A percentile compares a stretch with the other conserved stretches of the same genome.
Evolutionary conservation across 2,797 vertebrate species (phyloP).

Genomic region (Coregonus ussuriensis): DNA sequence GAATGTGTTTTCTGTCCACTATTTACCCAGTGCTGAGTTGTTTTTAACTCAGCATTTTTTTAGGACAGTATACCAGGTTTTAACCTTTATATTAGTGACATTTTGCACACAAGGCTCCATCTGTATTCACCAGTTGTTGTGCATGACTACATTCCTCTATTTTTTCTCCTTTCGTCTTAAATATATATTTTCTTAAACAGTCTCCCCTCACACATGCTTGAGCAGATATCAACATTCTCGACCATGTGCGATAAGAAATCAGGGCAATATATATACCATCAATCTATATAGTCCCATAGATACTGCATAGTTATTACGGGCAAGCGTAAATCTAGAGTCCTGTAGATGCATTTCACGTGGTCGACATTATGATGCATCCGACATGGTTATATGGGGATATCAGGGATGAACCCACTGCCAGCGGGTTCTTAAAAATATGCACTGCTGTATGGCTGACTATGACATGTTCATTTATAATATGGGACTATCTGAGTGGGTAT

Average conservation of each 20-base stretch:
- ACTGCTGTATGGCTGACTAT: constrained; percentile 50
- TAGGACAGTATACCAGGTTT: not conserved
- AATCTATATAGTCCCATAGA: not conserved
- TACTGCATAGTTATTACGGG: not conserved
- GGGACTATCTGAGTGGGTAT: constrained; percentile 24
- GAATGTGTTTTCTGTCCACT: no score
- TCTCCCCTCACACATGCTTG: not conserved
- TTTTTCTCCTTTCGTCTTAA: not conserved
- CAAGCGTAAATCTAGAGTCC: not conserved
- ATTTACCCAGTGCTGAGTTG: no score
- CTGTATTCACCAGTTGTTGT: not conserved
- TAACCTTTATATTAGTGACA: not conserved
- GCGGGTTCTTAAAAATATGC: constrained; percentile 61
- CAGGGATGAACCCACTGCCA: constrained; percentile 55
- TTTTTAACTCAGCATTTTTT: no score
- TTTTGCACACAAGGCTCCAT: not conserved
- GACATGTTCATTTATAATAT: constrained; percentile 51
- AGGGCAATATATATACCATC: not conserved
- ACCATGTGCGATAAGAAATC: not conserved
- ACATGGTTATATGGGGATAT: constrained; percentile 50
- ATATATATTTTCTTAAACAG: not conserved
- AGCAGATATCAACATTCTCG: not conserved
- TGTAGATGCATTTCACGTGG: constrained; percentile 34
- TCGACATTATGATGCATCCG: constrained; percentile 61
- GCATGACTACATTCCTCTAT: not conserved